Base-by-base conservation (phyloP, 1,140 invertebrate genomes). In the Drosophila pruinosa region DNA sequence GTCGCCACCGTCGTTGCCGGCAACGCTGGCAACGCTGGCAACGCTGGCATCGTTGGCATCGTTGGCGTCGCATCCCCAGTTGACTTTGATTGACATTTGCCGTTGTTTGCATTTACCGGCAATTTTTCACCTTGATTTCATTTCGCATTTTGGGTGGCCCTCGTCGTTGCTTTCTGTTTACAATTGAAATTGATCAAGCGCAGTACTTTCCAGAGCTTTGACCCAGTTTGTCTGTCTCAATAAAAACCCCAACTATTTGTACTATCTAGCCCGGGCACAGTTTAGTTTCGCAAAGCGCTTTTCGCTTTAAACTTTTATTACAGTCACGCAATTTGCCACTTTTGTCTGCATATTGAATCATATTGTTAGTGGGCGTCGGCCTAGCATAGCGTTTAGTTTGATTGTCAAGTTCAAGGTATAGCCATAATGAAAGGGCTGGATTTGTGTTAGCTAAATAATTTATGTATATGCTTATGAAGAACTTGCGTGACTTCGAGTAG, bases 41-140 rank as follows among this genome's bases (percentile, higher is more conserved):
- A 1, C 15, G 38, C 17, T 14, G 12, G 4, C 36, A 15, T 15
- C 12, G 36, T 15, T 14, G n/a, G 5, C 19, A 14, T 41, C 17
- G 31, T 12, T 47, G 43, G 31, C 47, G 61, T 75, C 74, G 74
- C 78, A 70, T 82, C 80, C 72, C 67, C 65, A 75, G 80, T 64
- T 85, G 80, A 83, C 76, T 85, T 83, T 83, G 80, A 83, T 83
- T 83, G 80, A 83, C 80, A 85, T 85, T 80, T 76, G 72, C 67
- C 73, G 75, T 82, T 82, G 80, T 72, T 82, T 82, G 79, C 79
- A 83, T 78, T 82, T 75, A 81, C 65, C 79, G 76, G 72, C 78
- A 73, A 74, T 76, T 79, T 70, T 75, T 71, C 64, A 70, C 68
- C 58, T 78, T 71, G 59, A 64, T 71, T 72, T 70, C 57, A 72